phyloP scores from a whole-genome alignment of 35 echinoderm and acorn worm species.

The Apostichopus japonicus region DNA sequence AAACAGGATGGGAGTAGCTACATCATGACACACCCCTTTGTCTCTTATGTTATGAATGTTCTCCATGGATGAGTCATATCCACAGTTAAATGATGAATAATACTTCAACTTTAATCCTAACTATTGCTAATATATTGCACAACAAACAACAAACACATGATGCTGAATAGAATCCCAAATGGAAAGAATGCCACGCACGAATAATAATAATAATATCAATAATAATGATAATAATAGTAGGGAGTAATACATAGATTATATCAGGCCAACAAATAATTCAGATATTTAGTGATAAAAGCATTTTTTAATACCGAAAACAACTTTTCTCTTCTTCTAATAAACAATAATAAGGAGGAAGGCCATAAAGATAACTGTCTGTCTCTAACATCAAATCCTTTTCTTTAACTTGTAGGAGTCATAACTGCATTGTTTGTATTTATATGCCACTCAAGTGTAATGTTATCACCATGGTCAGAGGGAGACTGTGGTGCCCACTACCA shows the following conservation, averaged over 20 bases:
- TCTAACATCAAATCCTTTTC: no score
- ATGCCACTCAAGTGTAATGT: no score
- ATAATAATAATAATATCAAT: neutral
- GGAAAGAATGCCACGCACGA: constrained; percentile 36
- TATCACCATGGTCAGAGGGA: no score
- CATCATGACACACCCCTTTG: neutral
- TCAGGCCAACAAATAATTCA: neutral
- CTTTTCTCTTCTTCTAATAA: neutral
- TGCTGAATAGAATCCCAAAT: constrained; percentile 38
- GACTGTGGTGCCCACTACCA: no score
- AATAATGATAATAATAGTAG: neutral
- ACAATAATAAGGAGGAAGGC: no score
- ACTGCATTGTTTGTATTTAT: no score
- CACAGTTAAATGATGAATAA: constrained; percentile 36
- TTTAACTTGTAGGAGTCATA: no score
- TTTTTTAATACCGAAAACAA: neutral
- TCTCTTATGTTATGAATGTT: no score
- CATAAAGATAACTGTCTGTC: no score
- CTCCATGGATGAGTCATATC: neutral
- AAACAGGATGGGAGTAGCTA: neutral
- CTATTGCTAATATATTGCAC: constrained; percentile 64
- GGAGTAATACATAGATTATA: constrained; percentile 13
- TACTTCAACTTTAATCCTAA: constrained; percentile 46
- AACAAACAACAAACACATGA: constrained; percentile 52
- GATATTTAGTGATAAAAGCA: neutral